phyloP scores from a whole-genome alignment of 2,888 invertebrate species.

The Tryphoninae sp. region DNA sequence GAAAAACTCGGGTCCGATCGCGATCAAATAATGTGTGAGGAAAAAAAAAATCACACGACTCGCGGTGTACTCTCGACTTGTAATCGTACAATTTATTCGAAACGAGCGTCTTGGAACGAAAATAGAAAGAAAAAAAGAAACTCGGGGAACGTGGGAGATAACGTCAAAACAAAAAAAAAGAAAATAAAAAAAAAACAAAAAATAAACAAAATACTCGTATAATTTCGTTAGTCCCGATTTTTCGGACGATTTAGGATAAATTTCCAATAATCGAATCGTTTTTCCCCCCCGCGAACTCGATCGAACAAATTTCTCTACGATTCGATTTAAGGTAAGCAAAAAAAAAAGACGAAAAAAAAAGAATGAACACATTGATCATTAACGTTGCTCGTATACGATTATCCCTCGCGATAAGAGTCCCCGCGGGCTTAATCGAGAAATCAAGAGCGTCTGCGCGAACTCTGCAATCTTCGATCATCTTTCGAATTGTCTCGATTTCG shows the following conservation, averaged over 20 bases:
- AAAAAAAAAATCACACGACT: background rate
- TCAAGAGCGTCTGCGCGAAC: background rate
- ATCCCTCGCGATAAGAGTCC: slow-evolving; percentile 39
- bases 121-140: too few relatives aligned
- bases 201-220: background rate
- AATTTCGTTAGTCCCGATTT: too few relatives aligned
- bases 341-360: slow-evolving; percentile 26
- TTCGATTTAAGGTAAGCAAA: background rate
- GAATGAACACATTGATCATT: slow-evolving; percentile 26
- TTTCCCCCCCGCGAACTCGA: background rate
- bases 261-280: slow-evolving; percentile 23
- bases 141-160: too few relatives aligned
- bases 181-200: slow-evolving; percentile 15
- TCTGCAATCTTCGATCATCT: background rate
- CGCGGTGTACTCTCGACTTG: background rate
- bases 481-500: background rate
- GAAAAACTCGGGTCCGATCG: background rate
- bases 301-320: background rate
- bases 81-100: slow-evolving; percentile 20
- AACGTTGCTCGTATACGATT: slow-evolving; percentile 60
- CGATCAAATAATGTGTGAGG: background rate
- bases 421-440: slow-evolving; percentile 4
- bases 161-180: too few relatives aligned
- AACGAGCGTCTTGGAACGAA: background rate
- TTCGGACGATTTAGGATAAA: too few relatives aligned